Base-by-base conservation (phyloP, 2,113 vertebrate genomes). In the Salminus brasiliensis region DNA sequence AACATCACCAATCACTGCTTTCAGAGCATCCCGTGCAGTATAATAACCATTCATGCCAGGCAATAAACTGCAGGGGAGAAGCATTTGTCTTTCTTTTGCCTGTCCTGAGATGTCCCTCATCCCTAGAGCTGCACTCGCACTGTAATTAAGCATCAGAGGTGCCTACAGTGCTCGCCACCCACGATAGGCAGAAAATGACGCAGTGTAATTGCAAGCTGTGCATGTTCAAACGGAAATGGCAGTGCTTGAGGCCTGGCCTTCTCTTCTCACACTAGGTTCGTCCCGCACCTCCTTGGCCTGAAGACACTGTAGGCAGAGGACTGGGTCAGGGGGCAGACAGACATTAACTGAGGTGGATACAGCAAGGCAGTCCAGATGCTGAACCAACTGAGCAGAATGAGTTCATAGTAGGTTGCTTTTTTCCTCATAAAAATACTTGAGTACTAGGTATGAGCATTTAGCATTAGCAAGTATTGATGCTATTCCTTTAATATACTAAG, bases 71-170 rank as follows among this genome's bases (percentile, higher is more conserved):
- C 55, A 60, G 70, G 69, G 70, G 77, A 65, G 16, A 53, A 9
- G 6, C 30, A 49, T 78, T 74, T 66, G 11, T 30, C 59, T 74
- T 70, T 68, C 68, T 72, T 52, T 65, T 63, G n/a, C 32, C 15
- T 57, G 36, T 73, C 67, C 63, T 68, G 18, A 67, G 63, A 74
- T 78, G 55, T 81, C 62, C 62, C 63, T 68, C 79, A 43, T 68
- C 59, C 62, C 52, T 27, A 29, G n/a, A 67, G 29, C 72, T 52
- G 47, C 72, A 13, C 18, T 41, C 32, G 45, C 86, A 87, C 87
- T 90, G 87, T 88, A 91, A 90, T 91, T 90, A 91, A 85, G 76
- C 76, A 43, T 80, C 52, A 11, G 68, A 83, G 86, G 88, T 88
- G 84, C 88, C 89, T 84, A 78, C 59, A 74, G 30, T 63, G 55